Conservation (phyloP, 1,140 invertebrate genomes). For the Pseudomyrmex cubaensis region DNA sequence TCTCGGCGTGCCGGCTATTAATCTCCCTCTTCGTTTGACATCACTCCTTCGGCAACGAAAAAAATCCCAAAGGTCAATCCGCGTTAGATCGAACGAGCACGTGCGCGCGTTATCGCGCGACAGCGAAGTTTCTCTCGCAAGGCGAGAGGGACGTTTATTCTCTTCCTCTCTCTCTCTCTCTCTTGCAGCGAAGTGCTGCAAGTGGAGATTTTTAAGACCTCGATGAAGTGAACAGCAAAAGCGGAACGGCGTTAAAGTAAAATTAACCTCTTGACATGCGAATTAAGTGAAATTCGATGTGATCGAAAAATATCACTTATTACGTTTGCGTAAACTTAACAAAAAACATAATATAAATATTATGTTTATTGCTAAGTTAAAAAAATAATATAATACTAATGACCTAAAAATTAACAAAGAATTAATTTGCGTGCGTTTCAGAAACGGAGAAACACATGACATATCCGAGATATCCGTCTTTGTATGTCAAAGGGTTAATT, state of each 20-base stretch:
- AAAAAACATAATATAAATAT: too few relatives aligned
- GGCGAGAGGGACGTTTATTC: conserved; percentile 5
- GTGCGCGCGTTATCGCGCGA: conserved; percentile 15
- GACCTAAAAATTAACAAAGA: too few relatives aligned
- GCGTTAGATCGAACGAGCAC: conserved; percentile 25
- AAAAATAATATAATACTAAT: too few relatives aligned
- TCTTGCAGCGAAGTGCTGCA: conserved; percentile 23
- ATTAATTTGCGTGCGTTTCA: too few relatives aligned
- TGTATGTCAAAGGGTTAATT: too few relatives aligned
- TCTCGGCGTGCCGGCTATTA: conserved; percentile 63
- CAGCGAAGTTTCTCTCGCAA: conserved; percentile 31
- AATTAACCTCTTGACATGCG: not conserved
- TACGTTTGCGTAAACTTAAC: too few relatives aligned
- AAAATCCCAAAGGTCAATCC: conserved; percentile 49
- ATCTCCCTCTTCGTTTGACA: conserved; percentile 41
- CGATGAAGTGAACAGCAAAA: conserved; percentile 35
- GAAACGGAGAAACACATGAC: too few relatives aligned
- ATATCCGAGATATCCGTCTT: too few relatives aligned
- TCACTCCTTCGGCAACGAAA: conserved; percentile 18
- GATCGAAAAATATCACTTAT: too few relatives aligned
- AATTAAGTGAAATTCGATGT: too few relatives aligned
- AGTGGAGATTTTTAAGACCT: conserved; percentile 20
- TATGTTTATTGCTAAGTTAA: too few relatives aligned
- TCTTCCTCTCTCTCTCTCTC: conserved; percentile 1
- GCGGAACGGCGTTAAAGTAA: conserved; percentile 1